A percentile compares a stretch with the other conserved stretches of the same genome.
Evolutionary conservation across 2,888 invertebrate genomes (phyloP).

Genomic region (Schrankia costaestrigalis): DNA sequence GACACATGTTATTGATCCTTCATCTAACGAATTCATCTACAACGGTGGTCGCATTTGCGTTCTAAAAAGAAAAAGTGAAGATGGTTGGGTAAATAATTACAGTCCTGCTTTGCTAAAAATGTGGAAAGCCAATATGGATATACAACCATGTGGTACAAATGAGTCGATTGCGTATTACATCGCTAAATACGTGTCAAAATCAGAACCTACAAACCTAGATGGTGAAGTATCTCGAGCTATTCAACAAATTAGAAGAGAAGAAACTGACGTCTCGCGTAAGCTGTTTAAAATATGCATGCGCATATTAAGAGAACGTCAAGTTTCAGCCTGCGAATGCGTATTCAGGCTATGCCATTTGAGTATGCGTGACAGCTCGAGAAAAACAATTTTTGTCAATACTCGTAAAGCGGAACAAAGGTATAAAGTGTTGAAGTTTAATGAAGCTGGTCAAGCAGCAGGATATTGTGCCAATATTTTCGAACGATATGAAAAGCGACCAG

Average conservation of each 20-base stretch:
- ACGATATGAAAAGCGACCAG: conserved; percentile 23
- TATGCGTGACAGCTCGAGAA: conserved; percentile 5
- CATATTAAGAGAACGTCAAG: conserved; percentile 33
- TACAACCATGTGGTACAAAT: conserved; percentile 23
- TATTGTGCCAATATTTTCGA: conserved; percentile 26
- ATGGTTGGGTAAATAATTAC: background rate
- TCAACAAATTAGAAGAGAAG: conserved; percentile 13
- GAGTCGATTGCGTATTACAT: conserved; percentile 21
- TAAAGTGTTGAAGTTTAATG: conserved; percentile 28
- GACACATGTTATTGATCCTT: background rate
- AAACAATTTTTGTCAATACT: conserved; percentile 2
- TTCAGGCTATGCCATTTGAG: too few species aligned
- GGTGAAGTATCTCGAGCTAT: conserved; percentile 5
- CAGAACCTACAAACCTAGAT: conserved; percentile 25
- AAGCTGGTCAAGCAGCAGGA: conserved; percentile 11
- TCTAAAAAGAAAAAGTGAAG: background rate
- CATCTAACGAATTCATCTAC: background rate
- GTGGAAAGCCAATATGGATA: background rate
- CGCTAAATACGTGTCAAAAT: conserved; percentile 9
- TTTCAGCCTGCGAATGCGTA: conserved; percentile 35
- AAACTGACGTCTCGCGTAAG: conserved; percentile 22
- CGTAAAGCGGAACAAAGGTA: conserved; percentile 32
- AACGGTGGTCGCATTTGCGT: background rate
- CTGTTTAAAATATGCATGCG: conserved; percentile 35
- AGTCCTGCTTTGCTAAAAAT: background rate